Evolutionary conservation across 2,113 vertebrate species (phyloP), one percentile per base, ranked within the genome.

Genomic region (Parotia lawesii): DNA sequence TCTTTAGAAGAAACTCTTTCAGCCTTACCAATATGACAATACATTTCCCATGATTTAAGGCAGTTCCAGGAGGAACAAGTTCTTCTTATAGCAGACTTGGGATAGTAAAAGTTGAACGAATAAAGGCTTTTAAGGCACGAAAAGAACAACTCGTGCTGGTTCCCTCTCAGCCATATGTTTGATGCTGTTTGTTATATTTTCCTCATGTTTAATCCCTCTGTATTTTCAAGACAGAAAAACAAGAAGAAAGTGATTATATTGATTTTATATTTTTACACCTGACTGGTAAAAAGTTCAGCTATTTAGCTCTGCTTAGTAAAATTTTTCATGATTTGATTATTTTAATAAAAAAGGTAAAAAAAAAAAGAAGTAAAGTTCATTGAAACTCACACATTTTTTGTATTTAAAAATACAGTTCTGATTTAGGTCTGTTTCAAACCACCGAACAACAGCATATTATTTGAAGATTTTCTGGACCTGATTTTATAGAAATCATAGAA

Each of bases 391-490:
- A 18, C 33, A 45, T 48, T 19, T 21, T 23, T 11, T 84, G 3
- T 40, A 45, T 90, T 86, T 66, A 60, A 82, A 84, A 96, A 50
- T 40, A 79, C 33, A 75, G 14, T 78, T 71, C 53, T 85, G 70
- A 91, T 90, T 92, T 80, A 79, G 6, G 37, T 84, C 25, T 73
- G 11, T 87, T 85, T 86, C 64, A 78, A 93, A 90, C 9, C 21
- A 71, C 9, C 25, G 50, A 90, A 75, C 29, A 6, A 17, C 25
- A 87, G 10, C 6, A 13, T 19, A 11, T 54, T 38, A 65, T 96
- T 89, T 95, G 80, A 96, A 93, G 66, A 79, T 93, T 91, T 82
- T 37, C 79, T 92, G 38, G 21, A 38, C 37, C 12, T 89, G 42
- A 73, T 77, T 48, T 78, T 71, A 44, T 33, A 90, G 91, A 27